Conservation (phyloP, 1,140 invertebrate species). For the Leptoteleia sp. region DNA sequence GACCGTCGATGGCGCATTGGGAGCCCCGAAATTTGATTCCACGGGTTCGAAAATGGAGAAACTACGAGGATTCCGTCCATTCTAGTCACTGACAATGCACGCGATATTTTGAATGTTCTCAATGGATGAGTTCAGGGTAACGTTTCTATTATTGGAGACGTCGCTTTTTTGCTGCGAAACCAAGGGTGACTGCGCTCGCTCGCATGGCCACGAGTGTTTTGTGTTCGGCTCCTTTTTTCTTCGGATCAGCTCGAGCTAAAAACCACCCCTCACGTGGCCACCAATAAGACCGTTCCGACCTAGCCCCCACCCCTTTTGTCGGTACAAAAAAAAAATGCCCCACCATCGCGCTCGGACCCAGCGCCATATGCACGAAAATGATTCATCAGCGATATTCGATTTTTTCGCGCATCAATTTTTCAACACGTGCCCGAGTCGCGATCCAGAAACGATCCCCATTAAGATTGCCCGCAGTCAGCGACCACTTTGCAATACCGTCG, state of each 20-base stretch:
- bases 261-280: conserved; percentile 77
- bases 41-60: conserved; percentile 70
- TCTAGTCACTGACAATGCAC: conserved; percentile 73
- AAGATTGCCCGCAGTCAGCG: too few species aligned
- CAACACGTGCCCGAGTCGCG: conserved; percentile 26
- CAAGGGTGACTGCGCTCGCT: conserved; percentile 71
- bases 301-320: conserved; percentile 22
- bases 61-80: conserved; percentile 74
- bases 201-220: conserved; percentile 70
- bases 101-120: conserved; percentile 73
- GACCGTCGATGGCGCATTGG: conserved; percentile 22
- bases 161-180: conserved; percentile 64
- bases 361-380: conserved; percentile 52
- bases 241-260: conserved; percentile 74
- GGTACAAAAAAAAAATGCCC: conserved; percentile 59
- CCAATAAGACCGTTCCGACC: conserved; percentile 70
- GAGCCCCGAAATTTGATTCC: conserved; percentile 71
- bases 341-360: conserved; percentile 45
- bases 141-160: conserved; percentile 77
- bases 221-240: conserved; percentile 74
- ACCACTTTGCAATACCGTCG: too few species aligned
- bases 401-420: conserved; percentile 60
- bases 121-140: conserved; percentile 69
- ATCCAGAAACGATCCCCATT: conserved; percentile 42
- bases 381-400: conserved; percentile 53